These are phyloP conservation scores for Danio rerio DNA, from an alignment of 2,113 vertebrate species.

Conservation along the genomic window GRCz12tu NC_133190.1:41488001-41488500, in stretches of 20 bases:
- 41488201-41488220: not conserved
- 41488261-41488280: not conserved
- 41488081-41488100: too few relatives aligned
- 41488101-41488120: not conserved
- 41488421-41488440: slow-evolving; percentile 66
- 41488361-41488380: slow-evolving; percentile 7
- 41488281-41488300: not conserved
- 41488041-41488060: not conserved
- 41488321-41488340: not conserved
- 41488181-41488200: not conserved
- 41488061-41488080: not conserved
- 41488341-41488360: slow-evolving; percentile 29
- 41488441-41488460: slow-evolving; percentile 64
- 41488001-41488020: too few relatives aligned
- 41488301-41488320: not conserved
- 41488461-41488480: slow-evolving; percentile 58
- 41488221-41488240: not conserved
- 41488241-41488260: not conserved
- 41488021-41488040: too few relatives aligned
- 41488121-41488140: not conserved
- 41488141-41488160: too few relatives aligned
- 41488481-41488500: slow-evolving; percentile 52
- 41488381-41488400: slow-evolving; percentile 19
- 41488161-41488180: not conserved
- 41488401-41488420: slow-evolving; percentile 42